Evolutionary conservation across 2,888 invertebrate genomes (phyloP), one percentile per base, ranked within the genome.

Genomic region (Tryphoninae sp.): DNA sequence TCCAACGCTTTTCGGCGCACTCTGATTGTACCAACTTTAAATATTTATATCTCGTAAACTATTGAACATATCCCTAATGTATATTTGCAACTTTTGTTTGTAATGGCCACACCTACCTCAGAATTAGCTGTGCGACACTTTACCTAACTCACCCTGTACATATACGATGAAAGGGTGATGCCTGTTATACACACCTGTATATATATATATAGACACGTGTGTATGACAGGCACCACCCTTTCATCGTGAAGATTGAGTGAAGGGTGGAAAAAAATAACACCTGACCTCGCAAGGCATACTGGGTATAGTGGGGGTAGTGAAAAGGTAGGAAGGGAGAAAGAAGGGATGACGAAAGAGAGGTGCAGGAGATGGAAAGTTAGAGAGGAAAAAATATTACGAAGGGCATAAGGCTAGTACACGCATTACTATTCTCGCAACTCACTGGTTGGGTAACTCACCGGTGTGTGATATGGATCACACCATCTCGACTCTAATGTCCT

Each of bases 241-340:
- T 77, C 62, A 71, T 71, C 64, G 62, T 19, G 13, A 42, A 71
- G 55, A 71, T 71, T 62, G 69, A 51, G 33, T 22, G 69, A 71
- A 77, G 71, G 64, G 69, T 64, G 71, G 64, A 55, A 64, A 11
- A 45, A 64, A 77, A 71, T 55, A 64, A 69, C 55, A 64, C 64
- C 62, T 55, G 51, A 51, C 19, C 26, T 64, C 55, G 16, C 42
- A 40, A 45, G 45, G 62, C 58, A 22, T n/a, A 11, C 53, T 69
- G 26, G 42, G 62, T 16, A 42, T 4, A 61, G 64, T 9, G 55
- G 13, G 42, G 13, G n/a, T n/a, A 67, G 49, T n/a, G 40, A 45
- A 71, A 64, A 40, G 19, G 58, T 53, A 8, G 26, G 9, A 26
- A 19, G n/a, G 19, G 16, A 59, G 40, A 53, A 9, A n/a, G 33